These are phyloP conservation scores for Dolichoris vasculosae DNA, from an alignment of 1,140 invertebrate genomes.

Conservation along the genomic window DNA sequence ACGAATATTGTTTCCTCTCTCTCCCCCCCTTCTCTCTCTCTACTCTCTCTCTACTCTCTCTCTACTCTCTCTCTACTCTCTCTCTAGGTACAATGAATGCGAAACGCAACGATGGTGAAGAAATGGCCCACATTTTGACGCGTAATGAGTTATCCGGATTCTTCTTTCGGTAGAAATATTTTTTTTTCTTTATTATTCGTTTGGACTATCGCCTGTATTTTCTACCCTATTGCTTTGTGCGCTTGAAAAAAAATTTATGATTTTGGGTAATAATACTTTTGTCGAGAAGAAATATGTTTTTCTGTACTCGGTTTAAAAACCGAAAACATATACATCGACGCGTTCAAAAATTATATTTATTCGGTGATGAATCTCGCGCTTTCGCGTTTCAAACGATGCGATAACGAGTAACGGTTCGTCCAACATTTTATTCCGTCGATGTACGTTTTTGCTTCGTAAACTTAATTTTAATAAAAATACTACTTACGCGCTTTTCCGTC, in stretches of 20 bases:
- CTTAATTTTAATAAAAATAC: no score
- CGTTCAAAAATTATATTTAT: not conserved
- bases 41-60: not conserved
- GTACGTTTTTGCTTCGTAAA: no score
- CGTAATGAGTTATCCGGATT: slow-evolving; percentile 22
- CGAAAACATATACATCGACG: not conserved
- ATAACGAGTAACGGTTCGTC: no score
- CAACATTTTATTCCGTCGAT: no score
- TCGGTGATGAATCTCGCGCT: not conserved
- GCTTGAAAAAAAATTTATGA: slow-evolving; percentile 10
- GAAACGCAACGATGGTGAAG: slow-evolving; percentile 19
- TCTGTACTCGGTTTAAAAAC: not conserved
- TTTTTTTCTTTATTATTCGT: slow-evolving; percentile 37
- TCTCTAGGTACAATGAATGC: not conserved
- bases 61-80: not conserved
- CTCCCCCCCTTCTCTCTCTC: not conserved
- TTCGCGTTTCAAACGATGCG: no score
- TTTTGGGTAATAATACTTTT: not conserved
- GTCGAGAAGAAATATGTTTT: not conserved
- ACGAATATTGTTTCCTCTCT: not conserved
- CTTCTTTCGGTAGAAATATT: slow-evolving; percentile 12
- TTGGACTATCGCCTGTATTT: not conserved
- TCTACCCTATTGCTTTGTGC: not conserved
- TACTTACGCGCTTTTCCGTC: no score
- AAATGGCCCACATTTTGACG: slow-evolving; percentile 13